These are phyloP conservation scores for Aphaenogaster ashmeadi DNA, from an alignment of 1,140 invertebrate species.

Conservation along the genomic window DNA sequence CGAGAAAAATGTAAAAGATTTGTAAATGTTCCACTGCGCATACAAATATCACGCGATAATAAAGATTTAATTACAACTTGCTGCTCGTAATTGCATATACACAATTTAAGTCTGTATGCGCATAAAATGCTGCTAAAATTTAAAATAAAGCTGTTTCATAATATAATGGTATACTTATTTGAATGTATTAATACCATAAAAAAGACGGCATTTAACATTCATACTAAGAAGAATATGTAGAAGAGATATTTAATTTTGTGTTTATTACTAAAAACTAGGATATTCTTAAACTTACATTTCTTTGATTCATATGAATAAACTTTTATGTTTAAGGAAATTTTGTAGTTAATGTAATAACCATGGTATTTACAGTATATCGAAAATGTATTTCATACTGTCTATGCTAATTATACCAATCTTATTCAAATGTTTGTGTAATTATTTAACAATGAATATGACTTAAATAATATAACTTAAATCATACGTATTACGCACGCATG, in stretches of 20 bases:
- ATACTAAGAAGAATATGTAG: neutral
- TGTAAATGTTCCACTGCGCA: slow-evolving; percentile 27
- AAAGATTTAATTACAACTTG: slow-evolving; percentile 38
- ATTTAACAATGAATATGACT: slow-evolving; percentile 33
- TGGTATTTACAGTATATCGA: slow-evolving; percentile 38
- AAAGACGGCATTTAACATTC: neutral
- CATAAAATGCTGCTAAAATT: slow-evolving; percentile 41
- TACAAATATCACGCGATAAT: slow-evolving; percentile 2
- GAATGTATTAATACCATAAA: neutral
- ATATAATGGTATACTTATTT: slow-evolving; percentile 28
- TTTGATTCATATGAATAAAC: slow-evolving; percentile 21
- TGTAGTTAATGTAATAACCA: slow-evolving; percentile 29
- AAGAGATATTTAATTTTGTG: slow-evolving; percentile 5
- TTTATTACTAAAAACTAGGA: neutral
- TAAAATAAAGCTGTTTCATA: slow-evolving; percentile 67
- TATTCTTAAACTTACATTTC: slow-evolving; percentile 40
- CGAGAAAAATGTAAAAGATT: slow-evolving; percentile 54
- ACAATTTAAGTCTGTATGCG: slow-evolving; percentile 28
- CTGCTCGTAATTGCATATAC: slow-evolving; percentile 38
- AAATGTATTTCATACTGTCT: slow-evolving; percentile 23
- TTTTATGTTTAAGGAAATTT: slow-evolving; percentile 34
- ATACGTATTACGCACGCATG: slow-evolving; percentile 22
- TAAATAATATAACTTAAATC: slow-evolving; percentile 30
- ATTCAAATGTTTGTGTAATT: slow-evolving; percentile 31
- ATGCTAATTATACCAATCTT: slow-evolving; percentile 30